Percentiles rank a stretch among this genome's conserved stretches.
Evolutionary conservation across 2,888 invertebrate species (phyloP).

Genomic region (Cryptus armator): DNA sequence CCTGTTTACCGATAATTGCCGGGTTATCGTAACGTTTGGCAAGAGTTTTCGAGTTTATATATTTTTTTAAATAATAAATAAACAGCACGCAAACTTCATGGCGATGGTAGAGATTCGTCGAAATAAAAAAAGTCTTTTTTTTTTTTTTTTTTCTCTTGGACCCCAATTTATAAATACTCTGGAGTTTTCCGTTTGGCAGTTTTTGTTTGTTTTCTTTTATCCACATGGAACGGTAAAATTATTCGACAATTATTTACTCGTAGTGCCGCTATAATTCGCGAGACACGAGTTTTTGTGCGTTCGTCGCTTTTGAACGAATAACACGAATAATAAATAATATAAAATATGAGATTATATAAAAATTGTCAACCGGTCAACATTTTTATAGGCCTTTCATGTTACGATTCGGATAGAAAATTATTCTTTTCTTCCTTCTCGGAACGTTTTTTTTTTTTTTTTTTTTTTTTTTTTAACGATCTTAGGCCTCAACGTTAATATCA

Average conservation of each 20-base stretch:
- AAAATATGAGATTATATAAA: slow-evolving; percentile 28
- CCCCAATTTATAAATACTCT: slow-evolving; percentile 5
- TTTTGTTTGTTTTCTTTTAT: slow-evolving; percentile 4
- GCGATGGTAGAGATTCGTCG: neutral
- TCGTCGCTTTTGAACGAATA: slow-evolving; percentile 24
- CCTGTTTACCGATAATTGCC: slow-evolving; percentile 29
- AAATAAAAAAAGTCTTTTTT: neutral
- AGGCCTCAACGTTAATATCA: slow-evolving; percentile 44
- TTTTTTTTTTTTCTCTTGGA: slow-evolving; percentile 14
- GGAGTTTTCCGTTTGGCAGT: slow-evolving; percentile 46
- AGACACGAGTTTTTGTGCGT: slow-evolving; percentile 32
- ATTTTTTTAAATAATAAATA: neutral
- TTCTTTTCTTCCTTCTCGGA: neutral
- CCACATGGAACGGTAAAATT: neutral
- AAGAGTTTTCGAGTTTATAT: slow-evolving; percentile 27
- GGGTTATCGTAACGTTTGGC: neutral
- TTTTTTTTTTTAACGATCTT: neutral
- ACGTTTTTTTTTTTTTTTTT: neutral
- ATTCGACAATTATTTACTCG: neutral
- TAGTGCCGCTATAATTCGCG: slow-evolving; percentile 19
- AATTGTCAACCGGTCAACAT: slow-evolving; percentile 2
- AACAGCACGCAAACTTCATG: neutral
- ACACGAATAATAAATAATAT: slow-evolving; percentile 44
- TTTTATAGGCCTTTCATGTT: slow-evolving; percentile 29
- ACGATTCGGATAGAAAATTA: neutral